Conservation (phyloP, 2,113 vertebrate species). For the Vireo altiloquus region DNA sequence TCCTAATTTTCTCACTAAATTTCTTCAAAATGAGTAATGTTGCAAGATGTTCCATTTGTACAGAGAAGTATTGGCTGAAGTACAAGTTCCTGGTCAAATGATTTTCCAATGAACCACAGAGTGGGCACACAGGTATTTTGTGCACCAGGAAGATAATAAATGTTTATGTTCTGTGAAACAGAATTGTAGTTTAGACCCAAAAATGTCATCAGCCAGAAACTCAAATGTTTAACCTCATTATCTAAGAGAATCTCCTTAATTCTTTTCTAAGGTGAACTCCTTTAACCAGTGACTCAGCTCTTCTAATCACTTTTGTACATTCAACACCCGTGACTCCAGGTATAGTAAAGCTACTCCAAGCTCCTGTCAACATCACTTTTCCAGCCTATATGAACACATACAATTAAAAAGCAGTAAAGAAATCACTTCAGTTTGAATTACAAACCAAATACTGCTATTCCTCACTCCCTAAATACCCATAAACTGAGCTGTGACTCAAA, state of each 20-base stretch:
- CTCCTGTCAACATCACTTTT: not conserved
- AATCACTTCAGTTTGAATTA: not conserved
- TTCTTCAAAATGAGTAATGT: not conserved
- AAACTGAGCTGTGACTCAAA: not conserved
- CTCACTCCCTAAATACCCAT: not conserved
- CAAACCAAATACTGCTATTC: not conserved
- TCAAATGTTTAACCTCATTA: not conserved
- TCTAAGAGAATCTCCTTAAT: not conserved
- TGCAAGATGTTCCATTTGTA: not conserved
- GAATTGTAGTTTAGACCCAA: not conserved
- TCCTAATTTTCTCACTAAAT: not conserved
- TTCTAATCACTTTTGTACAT: not conserved
- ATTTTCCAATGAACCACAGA: not conserved
- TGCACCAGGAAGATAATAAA: not conserved
- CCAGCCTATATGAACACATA: rapidly evolving
- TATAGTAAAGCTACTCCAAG: not conserved
- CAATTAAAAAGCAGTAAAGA: not conserved
- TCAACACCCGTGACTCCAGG: not conserved
- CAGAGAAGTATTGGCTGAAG: not conserved
- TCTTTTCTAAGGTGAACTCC: not conserved
- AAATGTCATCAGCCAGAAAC: not conserved
- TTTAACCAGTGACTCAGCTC: not conserved
- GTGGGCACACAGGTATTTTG: not conserved
- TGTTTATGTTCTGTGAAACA: not conserved
- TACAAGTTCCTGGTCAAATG: not conserved